Conservation (phyloP, 2,797 vertebrate species). For the Alcedo atthis region DNA sequence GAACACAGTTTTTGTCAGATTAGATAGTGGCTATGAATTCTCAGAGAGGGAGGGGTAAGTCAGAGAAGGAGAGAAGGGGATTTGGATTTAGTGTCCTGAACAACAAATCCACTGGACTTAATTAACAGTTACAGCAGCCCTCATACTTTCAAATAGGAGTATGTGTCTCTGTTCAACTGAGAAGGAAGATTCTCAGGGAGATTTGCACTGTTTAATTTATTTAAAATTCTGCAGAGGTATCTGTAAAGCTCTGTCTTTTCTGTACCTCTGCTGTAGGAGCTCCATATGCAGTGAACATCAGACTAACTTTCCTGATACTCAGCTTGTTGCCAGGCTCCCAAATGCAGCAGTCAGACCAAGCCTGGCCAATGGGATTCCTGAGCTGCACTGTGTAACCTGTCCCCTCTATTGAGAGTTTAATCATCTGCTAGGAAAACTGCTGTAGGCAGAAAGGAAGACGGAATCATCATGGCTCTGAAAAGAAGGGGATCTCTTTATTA, state of each 20-base stretch:
- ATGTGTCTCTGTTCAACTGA: neutral
- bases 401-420: neutral
- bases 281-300: neutral
- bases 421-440: neutral
- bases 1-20: slow-evolving; percentile 65
- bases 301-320: neutral
- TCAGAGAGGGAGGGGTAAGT: slow-evolving; percentile 26
- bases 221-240: neutral
- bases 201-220: neutral
- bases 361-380: neutral
- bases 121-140: slow-evolving; percentile 22
- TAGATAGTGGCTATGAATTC: slow-evolving; percentile 31
- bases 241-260: neutral
- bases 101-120: slow-evolving; percentile 23
- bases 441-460: neutral
- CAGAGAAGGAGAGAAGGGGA: neutral
- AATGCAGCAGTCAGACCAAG: neutral
- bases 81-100: neutral
- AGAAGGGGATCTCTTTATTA: neutral
- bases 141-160: neutral
- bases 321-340: neutral
- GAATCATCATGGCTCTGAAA: neutral
- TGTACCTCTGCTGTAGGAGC: neutral
- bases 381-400: neutral
- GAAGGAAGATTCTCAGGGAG: neutral